Evolutionary conservation across 2,113 vertebrate genomes (phyloP).

Genomic region (Talpa occidentalis): DNA sequence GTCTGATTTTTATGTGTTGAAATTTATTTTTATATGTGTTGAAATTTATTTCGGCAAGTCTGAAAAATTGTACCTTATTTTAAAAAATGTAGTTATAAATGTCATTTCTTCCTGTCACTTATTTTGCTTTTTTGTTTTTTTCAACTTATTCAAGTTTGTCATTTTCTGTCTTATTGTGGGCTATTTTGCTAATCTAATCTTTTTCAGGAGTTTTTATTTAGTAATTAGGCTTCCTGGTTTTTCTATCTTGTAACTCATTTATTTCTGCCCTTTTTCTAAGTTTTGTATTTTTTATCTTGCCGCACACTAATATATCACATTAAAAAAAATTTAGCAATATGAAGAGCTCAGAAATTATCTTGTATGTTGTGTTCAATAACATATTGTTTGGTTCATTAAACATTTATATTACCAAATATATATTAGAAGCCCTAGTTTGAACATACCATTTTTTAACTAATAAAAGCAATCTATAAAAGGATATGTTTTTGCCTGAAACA

Average conservation of each 20-base stretch:
- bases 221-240: not conserved
- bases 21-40: conserved; percentile 13
- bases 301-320: not conserved
- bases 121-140: not conserved
- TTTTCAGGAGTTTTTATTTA: not conserved
- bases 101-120: not conserved
- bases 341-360: conserved; percentile 36
- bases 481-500: not conserved
- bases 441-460: not conserved
- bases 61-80: not conserved
- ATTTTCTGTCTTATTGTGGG: conserved; percentile 2
- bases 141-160: not conserved
- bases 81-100: not conserved
- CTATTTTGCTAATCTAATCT: not conserved
- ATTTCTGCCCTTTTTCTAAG: not conserved
- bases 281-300: not conserved
- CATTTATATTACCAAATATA: conserved; percentile 13
- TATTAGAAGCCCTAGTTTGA: not conserved
- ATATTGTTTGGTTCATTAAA: not conserved
- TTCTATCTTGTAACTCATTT: not conserved
- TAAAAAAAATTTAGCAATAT: not conserved
- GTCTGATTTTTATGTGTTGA: too few species aligned
- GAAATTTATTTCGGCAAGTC: not conserved
- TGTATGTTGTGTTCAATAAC: not conserved
- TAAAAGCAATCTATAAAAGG: not conserved